Base-by-base conservation (phyloP, 2,888 invertebrate genomes). In the Quadroppia sp. region DNA sequence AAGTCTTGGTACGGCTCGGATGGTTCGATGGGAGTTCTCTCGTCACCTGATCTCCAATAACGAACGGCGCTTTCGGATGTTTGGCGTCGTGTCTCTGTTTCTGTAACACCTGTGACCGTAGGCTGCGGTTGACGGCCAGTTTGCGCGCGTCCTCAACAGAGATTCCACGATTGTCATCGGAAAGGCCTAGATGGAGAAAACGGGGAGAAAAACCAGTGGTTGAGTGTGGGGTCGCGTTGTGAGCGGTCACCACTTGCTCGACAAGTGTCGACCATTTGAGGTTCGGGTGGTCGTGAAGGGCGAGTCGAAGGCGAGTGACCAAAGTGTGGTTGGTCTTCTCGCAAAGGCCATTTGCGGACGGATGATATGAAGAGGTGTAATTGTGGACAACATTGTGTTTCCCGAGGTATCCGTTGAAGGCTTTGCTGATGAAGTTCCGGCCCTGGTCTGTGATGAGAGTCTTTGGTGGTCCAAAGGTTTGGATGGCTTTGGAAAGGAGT, bases 161-260 rank as follows among this genome's bases (percentile, higher is more conserved):
- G 15, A n/a, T 3, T 11, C 3, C 15, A 6, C 11, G 20, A 15
- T 15, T 48, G 15, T 48, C 48, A 17, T 17, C 48, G 4, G 36
- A 9, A 1, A 15, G 28, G 3, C 71, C 72, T 17, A 64, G 64
- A 17, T 45, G 45, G 0, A 72, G 45, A 30, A 64, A 72, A 40
- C 15, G 30, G 11, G 72, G 72, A 28, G 64, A 40, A 30, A 40
- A 72, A 9, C 64, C 45, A 7, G 72, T 72, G 9, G 64, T 28
- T 7, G 59, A 61, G 13, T 72, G 72, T 1, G 64, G 61, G 2
- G 72, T 72, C 11, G 25, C 11, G 32, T 72, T 72, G 28, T 72
- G 64, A 11, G 32, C 20, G 23, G 6, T 17, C 13, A 45, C 50
- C 4, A 72, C 42, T 11, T 40, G 20, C 7, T 11, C 15, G 11